Evolutionary conservation across 2,113 vertebrate species (phyloP), one percentile per base, ranked within the genome.

Genomic region (Ceyx cyanopectus): DNA sequence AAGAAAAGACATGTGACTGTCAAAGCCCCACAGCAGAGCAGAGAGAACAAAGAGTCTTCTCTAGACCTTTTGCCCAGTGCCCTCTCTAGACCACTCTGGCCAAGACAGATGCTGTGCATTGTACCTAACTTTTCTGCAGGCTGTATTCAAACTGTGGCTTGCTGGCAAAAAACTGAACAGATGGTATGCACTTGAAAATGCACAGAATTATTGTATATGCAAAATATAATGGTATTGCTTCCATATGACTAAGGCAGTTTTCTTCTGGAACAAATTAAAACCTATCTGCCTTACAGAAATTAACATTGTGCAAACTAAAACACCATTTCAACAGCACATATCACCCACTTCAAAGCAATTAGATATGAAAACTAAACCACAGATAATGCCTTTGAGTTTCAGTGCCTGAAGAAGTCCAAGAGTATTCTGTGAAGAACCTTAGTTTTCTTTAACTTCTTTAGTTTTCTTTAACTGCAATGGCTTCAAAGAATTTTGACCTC

Each of bases 231-330:
- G 46, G 41, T 77, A 97, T 95, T 94, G 67, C 89, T 97, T 97
- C 96, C 96, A 96, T 81, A 92, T 95, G 96, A 96, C 54, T 66
- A 53, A 75, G 63, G 26, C 5, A 90, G 74, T 54, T 94, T 94
- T 95, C 92, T 79, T 90, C 95, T 97, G 95, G 86, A 96, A 73
- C 74, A 32, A 92, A 97, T 96, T 95, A 91, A 91, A 96, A 78
- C 74, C 1, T 93, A 94, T 93, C 85, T 96, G 88, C 85, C 87
- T 57, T 58, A 95, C 58, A 94, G 89, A 96, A 95, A 97, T 84
- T 76, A 96, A 95, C 87, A 81, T 79, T 50, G 63, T 96, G 92
- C 81, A 96, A 97, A 97, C 90, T 91, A 73, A 65, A 94, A 81
- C 34, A 90, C 72, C 89, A 92, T 92, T 94, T 93, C 69, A 93